These are phyloP conservation scores for Buceros bicornis DNA, from an alignment of 2,797 vertebrate species.

Conservation along the genomic window DNA sequence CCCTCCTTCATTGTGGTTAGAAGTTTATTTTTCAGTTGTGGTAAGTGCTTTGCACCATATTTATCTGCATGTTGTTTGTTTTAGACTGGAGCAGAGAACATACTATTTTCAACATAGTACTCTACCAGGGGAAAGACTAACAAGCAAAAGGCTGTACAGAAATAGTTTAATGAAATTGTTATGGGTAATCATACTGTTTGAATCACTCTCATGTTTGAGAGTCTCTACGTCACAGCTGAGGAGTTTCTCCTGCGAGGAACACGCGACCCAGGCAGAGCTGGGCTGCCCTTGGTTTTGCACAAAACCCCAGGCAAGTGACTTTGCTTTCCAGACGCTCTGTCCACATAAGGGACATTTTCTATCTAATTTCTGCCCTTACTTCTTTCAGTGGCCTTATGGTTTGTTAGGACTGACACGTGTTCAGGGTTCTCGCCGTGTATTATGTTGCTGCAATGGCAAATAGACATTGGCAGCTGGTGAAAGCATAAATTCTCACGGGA, in stretches of 20 bases:
- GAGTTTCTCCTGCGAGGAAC: neutral
- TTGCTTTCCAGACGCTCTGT: neutral
- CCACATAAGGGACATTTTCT: neutral
- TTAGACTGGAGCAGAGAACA: slow-evolving; percentile 75
- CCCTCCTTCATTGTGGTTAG: slow-evolving; percentile 68
- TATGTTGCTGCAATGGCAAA: neutral
- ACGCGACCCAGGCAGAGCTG: neutral
- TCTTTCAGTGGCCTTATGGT: neutral
- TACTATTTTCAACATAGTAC: slow-evolving; percentile 66
- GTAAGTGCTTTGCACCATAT: slow-evolving; percentile 75
- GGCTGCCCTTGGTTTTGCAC: neutral
- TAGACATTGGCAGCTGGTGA: neutral
- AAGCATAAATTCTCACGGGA: neutral
- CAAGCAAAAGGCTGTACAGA: slow-evolving; percentile 36
- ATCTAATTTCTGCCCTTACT: neutral
- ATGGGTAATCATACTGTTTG: slow-evolving; percentile 35
- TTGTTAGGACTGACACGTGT: neutral
- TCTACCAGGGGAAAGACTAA: slow-evolving; percentile 52
- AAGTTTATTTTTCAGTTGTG: slow-evolving; percentile 80
- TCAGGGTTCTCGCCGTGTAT: neutral
- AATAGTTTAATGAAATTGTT: slow-evolving; percentile 55
- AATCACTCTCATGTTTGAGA: slow-evolving; percentile 45
- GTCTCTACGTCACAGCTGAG: neutral
- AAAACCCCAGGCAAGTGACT: neutral
- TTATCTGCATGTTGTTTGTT: slow-evolving; percentile 81